Conservation (phyloP, 2,797 vertebrate genomes). For the Cynodonichthys magdalenae region DNA sequence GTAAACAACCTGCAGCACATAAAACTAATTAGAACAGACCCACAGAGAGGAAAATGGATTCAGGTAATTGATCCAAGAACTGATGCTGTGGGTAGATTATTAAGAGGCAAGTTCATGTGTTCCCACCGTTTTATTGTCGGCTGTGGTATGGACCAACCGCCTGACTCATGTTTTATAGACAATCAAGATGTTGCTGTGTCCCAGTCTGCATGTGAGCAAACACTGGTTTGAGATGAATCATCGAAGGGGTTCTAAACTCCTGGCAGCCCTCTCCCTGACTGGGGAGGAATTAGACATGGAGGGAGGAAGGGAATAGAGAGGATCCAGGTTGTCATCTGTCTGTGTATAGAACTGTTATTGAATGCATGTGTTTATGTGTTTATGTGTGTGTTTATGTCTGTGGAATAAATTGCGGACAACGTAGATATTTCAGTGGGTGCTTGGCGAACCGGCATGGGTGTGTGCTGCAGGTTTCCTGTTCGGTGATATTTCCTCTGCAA, state of each 20-base stretch:
- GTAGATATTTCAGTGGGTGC: constrained; percentile 48
- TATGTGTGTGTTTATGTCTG: constrained; percentile 53
- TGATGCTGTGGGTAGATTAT: constrained; percentile 44
- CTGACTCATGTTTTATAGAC: constrained; percentile 65
- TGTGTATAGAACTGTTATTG: constrained; percentile 33
- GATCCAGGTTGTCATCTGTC: constrained; percentile 28
- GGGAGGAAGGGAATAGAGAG: constrained; percentile 17
- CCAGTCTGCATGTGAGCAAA: constrained; percentile 32
- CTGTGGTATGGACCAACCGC: constrained; percentile 33
- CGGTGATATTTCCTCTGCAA: constrained; percentile 31
- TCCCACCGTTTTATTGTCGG: constrained; percentile 31
- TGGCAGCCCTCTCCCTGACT: constrained; percentile 48
- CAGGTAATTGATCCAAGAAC: constrained; percentile 59
- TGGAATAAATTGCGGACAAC: constrained; percentile 21
- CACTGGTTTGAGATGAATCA: constrained; percentile 54
- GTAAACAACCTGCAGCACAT: constrained; percentile 44
- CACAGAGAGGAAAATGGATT: constrained; percentile 32
- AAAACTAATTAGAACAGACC: constrained; percentile 39
- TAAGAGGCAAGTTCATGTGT: constrained; percentile 33
- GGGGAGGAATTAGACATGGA: constrained; percentile 52
- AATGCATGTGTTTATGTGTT: constrained; percentile 1
- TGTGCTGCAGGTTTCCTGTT: constrained; percentile 57
- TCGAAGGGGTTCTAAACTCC: constrained; percentile 50
- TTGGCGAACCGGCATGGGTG: constrained; percentile 56
- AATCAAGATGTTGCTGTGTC: constrained; percentile 34